Evolutionary conservation across 1,140 invertebrate species (phyloP), one percentile per base, ranked within the genome.

Genomic region (Chrysopa pallens): DNA sequence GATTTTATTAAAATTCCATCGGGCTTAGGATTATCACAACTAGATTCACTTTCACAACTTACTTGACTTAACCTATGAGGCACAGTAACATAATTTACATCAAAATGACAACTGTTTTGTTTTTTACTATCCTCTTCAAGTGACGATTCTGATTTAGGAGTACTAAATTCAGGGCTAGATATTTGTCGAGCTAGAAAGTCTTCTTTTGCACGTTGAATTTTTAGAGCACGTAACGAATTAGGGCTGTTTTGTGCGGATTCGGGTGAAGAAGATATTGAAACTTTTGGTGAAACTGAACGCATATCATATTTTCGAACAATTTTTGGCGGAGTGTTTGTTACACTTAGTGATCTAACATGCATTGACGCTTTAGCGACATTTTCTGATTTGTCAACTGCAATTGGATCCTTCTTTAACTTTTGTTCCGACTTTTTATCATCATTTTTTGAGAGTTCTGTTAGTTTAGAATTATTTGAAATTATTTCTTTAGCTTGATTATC

Each of bases 201-300:
- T 45, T 78, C 74, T 53, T 73, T 74, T 0, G 76, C 76, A 48
- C 67, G 68, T 46, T 71, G 64, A 2, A 79, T 57, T 43, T 67
- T 70, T 1, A 67, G 53, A 0, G 71, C 69, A 29, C 73, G 59
- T 4, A 60, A 39, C 27, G 27, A 33, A 7, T 11, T n/a, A 11
- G 28, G 40, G 6, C 31, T 41, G 6, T 9, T 12, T 29, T 27
- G 8, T 23, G 17, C 6, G 4, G 27, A 8, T 15, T 39, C 38
- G 6, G 38, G 8, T 29, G 17, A 39, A 15, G 38, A 13, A 23
- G 27, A 17, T 8, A 39, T 28, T 9, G 1, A 2, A 8, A 27
- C 29, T 33, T 55, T 60, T 12, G 58, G 56, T 6, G 55, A 57
- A 6, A 50, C 39, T 6, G 48, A 40, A 36, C 47, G 45, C 4